Conservation (phyloP, 2,888 invertebrate genomes). For the Oscheius sp. region DNA sequence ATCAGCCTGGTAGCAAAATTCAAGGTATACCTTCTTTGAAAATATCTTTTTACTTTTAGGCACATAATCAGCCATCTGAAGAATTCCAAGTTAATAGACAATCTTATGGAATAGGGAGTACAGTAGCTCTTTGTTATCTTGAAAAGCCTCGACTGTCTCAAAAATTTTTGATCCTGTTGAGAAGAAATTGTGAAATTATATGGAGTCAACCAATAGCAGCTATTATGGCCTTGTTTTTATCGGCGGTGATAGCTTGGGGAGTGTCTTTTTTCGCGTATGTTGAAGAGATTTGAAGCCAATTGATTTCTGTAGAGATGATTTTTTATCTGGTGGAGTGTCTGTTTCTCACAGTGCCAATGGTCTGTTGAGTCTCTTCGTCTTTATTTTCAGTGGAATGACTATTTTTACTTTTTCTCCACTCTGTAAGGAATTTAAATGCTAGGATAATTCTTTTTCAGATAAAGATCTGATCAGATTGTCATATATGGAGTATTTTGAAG, state of each 20-base stretch:
- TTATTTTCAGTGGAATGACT: not conserved
- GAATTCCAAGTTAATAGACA: slow-evolving; percentile 6
- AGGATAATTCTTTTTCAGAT: not conserved
- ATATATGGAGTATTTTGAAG: not conserved
- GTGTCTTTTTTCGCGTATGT: slow-evolving; percentile 3
- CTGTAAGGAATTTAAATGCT: not conserved
- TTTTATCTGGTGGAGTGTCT: not conserved
- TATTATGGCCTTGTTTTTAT: not conserved
- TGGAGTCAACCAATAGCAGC: not conserved
- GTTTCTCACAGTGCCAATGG: slow-evolving; percentile 12
- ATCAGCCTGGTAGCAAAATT: slow-evolving; percentile 42
- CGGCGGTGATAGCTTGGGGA: not conserved
- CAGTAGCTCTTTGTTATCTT: slow-evolving; percentile 22
- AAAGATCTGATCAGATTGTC: not conserved
- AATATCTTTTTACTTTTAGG: not conserved
- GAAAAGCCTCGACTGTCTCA: not conserved
- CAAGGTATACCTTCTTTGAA: slow-evolving; percentile 3
- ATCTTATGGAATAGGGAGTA: slow-evolving; percentile 11
- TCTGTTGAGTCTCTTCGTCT: not conserved
- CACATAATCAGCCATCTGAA: not conserved
- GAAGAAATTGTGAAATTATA: not conserved
- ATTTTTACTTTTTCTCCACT: not conserved
- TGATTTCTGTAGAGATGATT: not conserved
- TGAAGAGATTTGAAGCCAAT: no score
- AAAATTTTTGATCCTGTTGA: not conserved